A percentile compares a stretch with the other conserved stretches of the same genome.
Conservation (phyloP, 2,888 invertebrate species). For the Pammene fasciana region DNA sequence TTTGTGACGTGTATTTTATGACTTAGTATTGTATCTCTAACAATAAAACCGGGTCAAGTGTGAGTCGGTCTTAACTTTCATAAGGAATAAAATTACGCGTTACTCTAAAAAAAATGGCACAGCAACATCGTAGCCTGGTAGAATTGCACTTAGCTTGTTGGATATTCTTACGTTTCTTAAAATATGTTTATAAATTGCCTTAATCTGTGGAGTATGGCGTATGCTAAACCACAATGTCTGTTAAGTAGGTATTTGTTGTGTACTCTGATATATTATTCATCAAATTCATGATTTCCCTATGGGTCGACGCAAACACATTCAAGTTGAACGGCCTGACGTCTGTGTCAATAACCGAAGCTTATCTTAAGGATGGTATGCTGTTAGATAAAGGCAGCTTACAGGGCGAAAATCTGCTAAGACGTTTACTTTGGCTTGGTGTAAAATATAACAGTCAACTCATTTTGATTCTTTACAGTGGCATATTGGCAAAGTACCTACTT, state of each 20-base stretch:
- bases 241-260: not conserved
- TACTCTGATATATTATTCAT: constrained; percentile 28
- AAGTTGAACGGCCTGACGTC: constrained; percentile 28
- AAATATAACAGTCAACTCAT: too few relatives aligned
- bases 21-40: too few relatives aligned
- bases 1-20: too few relatives aligned
- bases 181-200: not conserved
- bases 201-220: not conserved
- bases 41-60: too few relatives aligned
- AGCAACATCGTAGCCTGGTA: too few relatives aligned
- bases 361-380: constrained; percentile 18
- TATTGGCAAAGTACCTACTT: too few relatives aligned
- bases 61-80: too few relatives aligned
- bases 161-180: not conserved
- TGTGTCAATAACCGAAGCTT: constrained; percentile 33
- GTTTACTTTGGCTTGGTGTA: not conserved
- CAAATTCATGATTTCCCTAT: constrained; percentile 26
- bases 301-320: constrained; percentile 18
- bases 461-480: too few relatives aligned
- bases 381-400: not conserved
- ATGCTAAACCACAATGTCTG: constrained; percentile 1
- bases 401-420: constrained; percentile 8
- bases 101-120: too few relatives aligned
- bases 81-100: too few relatives aligned
- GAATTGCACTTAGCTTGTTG: too few relatives aligned